Evolutionary conservation across 2,113 vertebrate species (phyloP), one percentile per base, ranked within the genome.

Genomic region (Centropristis striata): DNA sequence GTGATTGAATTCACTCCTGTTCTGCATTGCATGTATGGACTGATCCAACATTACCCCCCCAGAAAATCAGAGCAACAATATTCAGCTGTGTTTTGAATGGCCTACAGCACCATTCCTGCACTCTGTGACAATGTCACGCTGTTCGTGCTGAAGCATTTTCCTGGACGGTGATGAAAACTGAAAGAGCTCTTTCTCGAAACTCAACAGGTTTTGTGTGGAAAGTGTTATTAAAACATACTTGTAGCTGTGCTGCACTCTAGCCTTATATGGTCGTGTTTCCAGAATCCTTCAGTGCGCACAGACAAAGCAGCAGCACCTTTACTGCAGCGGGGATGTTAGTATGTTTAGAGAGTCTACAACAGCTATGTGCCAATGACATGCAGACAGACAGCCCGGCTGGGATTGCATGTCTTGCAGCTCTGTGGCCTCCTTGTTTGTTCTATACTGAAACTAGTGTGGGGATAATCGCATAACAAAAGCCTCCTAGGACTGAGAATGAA

Each of bases 331-430:
- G 50, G 61, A 81, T 88, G 83, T 84, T 75, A 79, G 58, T 63
- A 55, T 89, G 75, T 91, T 88, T 89, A 68, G 60, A 86, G 59
- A 86, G 89, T 73, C 84, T 71, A 84, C 84, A 87, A 76, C 90
- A 6, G 68, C 58, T 81, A 90, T 82, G 89, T 92, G 93, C 81
- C 78, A 87, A 80, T 87, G 87, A 84, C 80, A 73, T 73, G 78
- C 80, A 68, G 83, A 69, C 87, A 90, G 90, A 92, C 90, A 59
- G 66, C 36, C 71, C 12, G 86, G 85, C 86, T 86, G 64, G 50
- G 50, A 71, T 46, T 47, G 27, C 23, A 39, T 75, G 58, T 70
- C 74, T 67, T 60, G 49, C 49, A 74, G 46, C 58, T 75, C 64
- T 42, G 59, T 46, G 42, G 78, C 44, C 49, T 64, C 57, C 32